Conservation (phyloP, 1,140 invertebrate genomes). For the Andricus grossulariae region DNA sequence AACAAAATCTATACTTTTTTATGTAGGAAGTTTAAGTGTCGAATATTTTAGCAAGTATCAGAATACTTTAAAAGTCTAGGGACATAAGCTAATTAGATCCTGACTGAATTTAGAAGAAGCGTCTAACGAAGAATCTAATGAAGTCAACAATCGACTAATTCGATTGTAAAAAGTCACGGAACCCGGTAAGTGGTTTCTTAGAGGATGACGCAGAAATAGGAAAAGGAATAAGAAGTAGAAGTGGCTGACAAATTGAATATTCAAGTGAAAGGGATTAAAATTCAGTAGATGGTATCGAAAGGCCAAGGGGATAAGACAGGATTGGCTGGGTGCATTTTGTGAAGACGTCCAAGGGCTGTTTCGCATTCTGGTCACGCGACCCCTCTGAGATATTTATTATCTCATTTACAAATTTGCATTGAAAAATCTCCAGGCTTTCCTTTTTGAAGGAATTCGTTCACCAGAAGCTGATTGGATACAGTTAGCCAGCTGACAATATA, state of each 20-base stretch:
- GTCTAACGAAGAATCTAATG: background rate
- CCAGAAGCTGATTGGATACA: background rate
- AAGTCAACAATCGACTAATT: background rate
- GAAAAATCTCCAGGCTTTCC: conserved; percentile 35
- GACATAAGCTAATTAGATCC: too few relatives aligned
- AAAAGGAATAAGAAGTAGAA: conserved; percentile 4
- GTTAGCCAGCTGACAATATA: background rate
- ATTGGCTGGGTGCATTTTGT: background rate
- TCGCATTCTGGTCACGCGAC: conserved; percentile 37
- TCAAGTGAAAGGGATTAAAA: conserved; percentile 42
- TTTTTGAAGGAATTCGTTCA: background rate
- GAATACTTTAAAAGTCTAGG: too few relatives aligned
- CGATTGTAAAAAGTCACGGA: background rate
- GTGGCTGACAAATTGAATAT: conserved; percentile 46
- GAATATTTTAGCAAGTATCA: too few relatives aligned
- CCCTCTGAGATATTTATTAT: conserved; percentile 55
- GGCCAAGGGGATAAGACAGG: conserved; percentile 5
- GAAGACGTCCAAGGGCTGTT: conserved; percentile 1
- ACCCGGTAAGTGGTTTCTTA: conserved; percentile 9
- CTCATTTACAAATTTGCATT: conserved; percentile 59
- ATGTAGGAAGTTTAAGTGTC: too few relatives aligned
- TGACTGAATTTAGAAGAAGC: background rate
- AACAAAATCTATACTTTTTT: too few relatives aligned
- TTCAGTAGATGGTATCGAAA: conserved; percentile 34
- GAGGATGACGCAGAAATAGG: background rate